Evolutionary conservation across 1,140 invertebrate genomes (phyloP), one percentile per base, ranked within the genome.

Genomic region (Geopemphigus sp.): DNA sequence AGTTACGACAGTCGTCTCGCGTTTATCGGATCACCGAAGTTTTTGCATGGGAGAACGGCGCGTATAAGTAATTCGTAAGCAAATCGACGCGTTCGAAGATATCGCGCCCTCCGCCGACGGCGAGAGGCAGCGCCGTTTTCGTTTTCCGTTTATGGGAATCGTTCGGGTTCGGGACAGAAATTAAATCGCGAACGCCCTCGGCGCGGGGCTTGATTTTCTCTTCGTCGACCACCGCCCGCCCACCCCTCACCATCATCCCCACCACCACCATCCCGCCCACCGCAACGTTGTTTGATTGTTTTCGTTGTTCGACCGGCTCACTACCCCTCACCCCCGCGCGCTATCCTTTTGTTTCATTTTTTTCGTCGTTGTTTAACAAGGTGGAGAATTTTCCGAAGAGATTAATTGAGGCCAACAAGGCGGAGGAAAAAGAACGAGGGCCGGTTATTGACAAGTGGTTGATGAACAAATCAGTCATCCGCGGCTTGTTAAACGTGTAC

Each of bases 401-500:
- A 78, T 78, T 78, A 78, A 78, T 78, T 50, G 56, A 78, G 74
- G 54, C 74, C 74, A 63, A 78, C 24, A 57, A n/a, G 47, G 74
- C 26, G 47, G 74, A 63, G 74, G 57, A 29, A 63, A 63, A 63
- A 63, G 29, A 63, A 63, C 19, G 57, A 57, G 39, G 57, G 39
- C 56, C 45, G 74, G 74, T 78, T 78, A 78, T 78, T 61, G 74
- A 78, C 74, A 78, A 78, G 74, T 63, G 57, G 74, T 39, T 50
- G 74, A 78, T 78, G 74, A 78, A 78, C 74, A 50, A 78, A 78
- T 78, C 72, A 74, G 72, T 74, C 72, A 74, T 78, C 74, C 74
- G 57, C 54, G 57, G 39, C 74, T 78, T 78, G 74, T 78, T 78
- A 78, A 63, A 61, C 29, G 15, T 39, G 39, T 78, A 63, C 56